Evolutionary conservation across 2,888 invertebrate genomes (phyloP), one percentile per base, ranked within the genome.

Genomic region (Spisula subtruncata): DNA sequence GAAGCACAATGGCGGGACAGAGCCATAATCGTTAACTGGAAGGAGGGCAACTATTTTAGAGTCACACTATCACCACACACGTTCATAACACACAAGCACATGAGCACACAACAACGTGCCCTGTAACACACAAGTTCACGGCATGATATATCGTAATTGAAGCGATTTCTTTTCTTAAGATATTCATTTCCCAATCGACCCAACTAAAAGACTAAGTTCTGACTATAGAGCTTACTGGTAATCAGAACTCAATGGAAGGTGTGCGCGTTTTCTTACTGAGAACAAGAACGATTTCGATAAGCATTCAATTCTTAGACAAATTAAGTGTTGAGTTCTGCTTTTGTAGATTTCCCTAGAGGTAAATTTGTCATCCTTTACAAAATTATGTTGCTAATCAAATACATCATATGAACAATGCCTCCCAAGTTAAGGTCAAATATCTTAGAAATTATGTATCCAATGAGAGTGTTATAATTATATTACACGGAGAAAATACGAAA

Each of bases 1-100:
- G 60, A 79, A 8, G 51, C 75, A 10, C 75, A 32, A 0, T 92
- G 90, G 92, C 66, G 81, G 46, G 92, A 89, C 20, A 56, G 90
- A 81, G 84, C 86, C 14, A 54, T n/a, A 35, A 80, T 92, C 29
- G 29, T 85, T 0, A 25, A 51, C 1, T 16, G 85, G 32, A 85
- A 48, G 14, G 48, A 25, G 79, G 90, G 90, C 29, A 81, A 87
- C 16, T 88, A 89, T 20, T 89, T 90, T 46, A 86, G n/a, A n/a
- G n/a, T n/a, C n/a, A n/a, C n/a, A n/a, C n/a, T n/a, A n/a, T n/a
- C n/a, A n/a, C n/a, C n/a, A n/a, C n/a, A n/a, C n/a, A n/a, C n/a
- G n/a, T n/a, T n/a, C 41, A 41, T 14, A 51, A 51, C 51, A 4
- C 51, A 16, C 51, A 51, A 1, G 51, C 51, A 10, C n/a, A n/a